These are phyloP conservation scores for Pionites leucogaster DNA, from an alignment of 2,113 vertebrate species.

Conservation along the genomic window DNA sequence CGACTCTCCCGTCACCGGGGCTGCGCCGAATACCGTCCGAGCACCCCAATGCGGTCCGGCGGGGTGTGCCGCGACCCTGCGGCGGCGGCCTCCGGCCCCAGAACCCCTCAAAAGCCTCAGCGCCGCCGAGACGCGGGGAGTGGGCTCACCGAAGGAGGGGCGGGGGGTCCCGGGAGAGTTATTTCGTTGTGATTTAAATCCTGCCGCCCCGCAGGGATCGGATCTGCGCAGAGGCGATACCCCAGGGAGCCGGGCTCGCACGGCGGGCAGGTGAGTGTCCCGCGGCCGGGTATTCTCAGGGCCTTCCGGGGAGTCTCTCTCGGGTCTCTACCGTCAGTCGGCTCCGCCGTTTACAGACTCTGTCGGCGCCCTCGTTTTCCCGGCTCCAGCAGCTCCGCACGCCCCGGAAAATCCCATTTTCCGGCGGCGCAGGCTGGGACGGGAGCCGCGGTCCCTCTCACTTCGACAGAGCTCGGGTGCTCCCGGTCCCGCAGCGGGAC, in stretches of 20 bases:
- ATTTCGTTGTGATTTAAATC: conserved; percentile 45
- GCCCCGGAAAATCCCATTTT: neutral
- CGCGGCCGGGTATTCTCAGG: neutral
- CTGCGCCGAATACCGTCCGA: neutral
- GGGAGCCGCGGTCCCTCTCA: neutral
- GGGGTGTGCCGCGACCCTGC: neutral
- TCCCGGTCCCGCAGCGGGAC: neutral
- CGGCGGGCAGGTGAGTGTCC: conserved; percentile 46
- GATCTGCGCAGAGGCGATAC: neutral
- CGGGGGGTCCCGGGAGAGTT: neutral
- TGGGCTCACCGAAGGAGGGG: neutral
- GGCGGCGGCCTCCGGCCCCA: too few relatives aligned
- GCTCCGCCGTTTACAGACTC: neutral
- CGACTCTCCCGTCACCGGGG: neutral
- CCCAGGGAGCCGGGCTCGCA: neutral
- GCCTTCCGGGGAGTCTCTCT: neutral
- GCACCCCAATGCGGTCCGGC: neutral
- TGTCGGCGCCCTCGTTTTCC: neutral
- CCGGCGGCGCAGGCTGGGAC: neutral
- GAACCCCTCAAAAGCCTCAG: neutral
- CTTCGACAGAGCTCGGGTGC: neutral
- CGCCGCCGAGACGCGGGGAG: neutral
- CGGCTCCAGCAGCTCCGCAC: neutral
- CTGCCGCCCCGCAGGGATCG: neutral
- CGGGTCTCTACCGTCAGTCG: neutral